Evolutionary conservation across 2,888 invertebrate species (phyloP), one percentile per base, ranked within the genome.

Genomic region (Macrophya annulata): DNA sequence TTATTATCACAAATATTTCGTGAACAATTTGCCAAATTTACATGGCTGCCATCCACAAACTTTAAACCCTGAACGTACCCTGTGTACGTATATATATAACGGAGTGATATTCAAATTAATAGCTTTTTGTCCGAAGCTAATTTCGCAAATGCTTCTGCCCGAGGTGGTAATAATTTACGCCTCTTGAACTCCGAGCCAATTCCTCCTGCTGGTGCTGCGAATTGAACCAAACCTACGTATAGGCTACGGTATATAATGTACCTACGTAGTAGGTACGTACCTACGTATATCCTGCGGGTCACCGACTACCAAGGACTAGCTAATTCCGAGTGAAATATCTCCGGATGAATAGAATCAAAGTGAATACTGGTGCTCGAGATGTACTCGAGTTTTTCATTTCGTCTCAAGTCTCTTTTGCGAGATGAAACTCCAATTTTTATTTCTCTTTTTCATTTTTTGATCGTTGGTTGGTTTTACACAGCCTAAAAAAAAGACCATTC

Each of bases 131-230:
- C 71, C 83, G 25, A 83, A 83, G 83, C 71, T 83, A 65, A 83
- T 83, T 83, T 68, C 68, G 68, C 83, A 83, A 83, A 83, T 83
- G 83, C 48, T 83, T 83, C 83, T 68, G 51, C 83, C 83, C 83
- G 83, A 83, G 51, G 83, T 71, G 65, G 68, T 71, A 71, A 71
- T 83, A 83, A 83, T 83, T 83, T 48, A 83, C 68, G 65, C 68
- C 68, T 65, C 83, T 83, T 81, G 81, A 81, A 81, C 81, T 59
- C 62, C 37, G 43, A 40, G 55, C 55, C 79, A 31, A 31, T 79
- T 31, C 10, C 45, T 12, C n/a, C 25, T 48, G 25, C 25, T 48
- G 25, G 25, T 12, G 17, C 62, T 12, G 1, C 4, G 25, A 31
- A 21, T 21, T 31, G 15, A 68, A 37, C 37, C 37, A 6, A 37